Base-by-base conservation (phyloP, 2,797 vertebrate species). In the Premnoplex brunnescens region DNA sequence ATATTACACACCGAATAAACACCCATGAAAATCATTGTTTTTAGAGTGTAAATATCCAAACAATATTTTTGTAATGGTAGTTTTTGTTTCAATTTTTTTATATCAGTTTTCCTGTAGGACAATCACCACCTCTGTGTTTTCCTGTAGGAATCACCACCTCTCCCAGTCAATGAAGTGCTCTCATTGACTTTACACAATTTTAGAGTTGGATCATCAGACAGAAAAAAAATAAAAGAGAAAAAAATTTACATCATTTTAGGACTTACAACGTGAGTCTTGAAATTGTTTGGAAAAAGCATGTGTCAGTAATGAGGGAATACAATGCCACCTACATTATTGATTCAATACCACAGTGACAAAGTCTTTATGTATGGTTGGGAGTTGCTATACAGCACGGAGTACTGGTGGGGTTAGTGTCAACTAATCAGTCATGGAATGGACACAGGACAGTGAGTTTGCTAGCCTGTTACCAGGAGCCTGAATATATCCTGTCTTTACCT, bases 1-100 rank as follows among this genome's bases (percentile, higher is more conserved):
- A 91, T 92, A 89, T 43, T 87, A 52, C 34, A 79, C 59, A 91
- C 81, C 34, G 66, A 74, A 73, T 73, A 82, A 95, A 78, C 44
- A 76, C 5, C 6, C 30, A 44, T 59, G 54, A 67, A 91, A 32
- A 49, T 75, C 0, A 0, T 24, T 66, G 17, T 2, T 73, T 85
- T 43, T 85, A 44, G 68, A 89, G 23, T 44, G 63, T 5, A 46
- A 75, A 63, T 59, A 5, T 36, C 28, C 6, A 6, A 89, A 62
- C 3, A 71, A 55, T 7, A 37, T 46, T 63, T 58, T 52, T 52
- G 27, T 52, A 52, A 52, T 52, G 17, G 16, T 26, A 14, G 30
- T 30, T 46, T 72, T 34, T 11, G 10, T 2, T 54, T 78, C 52
- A 14, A 2, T 34, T 10, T 54, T 54, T 28, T 8, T 46, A 43